These are phyloP conservation scores for Forbesichthys agassizii DNA, from an alignment of 2,113 vertebrate genomes.

Conservation along the genomic window DNA sequence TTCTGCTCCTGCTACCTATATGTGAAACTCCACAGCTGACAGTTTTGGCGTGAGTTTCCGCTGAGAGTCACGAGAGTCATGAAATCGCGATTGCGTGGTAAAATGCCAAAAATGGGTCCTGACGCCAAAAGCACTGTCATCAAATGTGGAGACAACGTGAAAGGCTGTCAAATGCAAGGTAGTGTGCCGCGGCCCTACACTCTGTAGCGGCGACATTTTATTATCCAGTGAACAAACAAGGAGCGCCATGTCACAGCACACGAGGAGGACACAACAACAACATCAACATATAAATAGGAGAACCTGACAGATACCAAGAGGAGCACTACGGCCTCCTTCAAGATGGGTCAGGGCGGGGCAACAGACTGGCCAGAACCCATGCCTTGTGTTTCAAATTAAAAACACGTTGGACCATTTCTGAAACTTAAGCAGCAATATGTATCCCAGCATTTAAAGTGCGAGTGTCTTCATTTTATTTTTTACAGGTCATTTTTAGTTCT, in stretches of 20 bases:
- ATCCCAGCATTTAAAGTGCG: neutral
- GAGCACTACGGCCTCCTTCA: slow-evolving; percentile 60
- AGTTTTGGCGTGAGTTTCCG: slow-evolving; percentile 29
- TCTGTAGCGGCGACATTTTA: slow-evolving; percentile 40
- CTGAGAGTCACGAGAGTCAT: slow-evolving; percentile 18
- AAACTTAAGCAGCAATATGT: neutral
- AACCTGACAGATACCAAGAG: slow-evolving; percentile 36
- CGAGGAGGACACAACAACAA: slow-evolving; percentile 5
- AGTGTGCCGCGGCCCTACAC: slow-evolving; percentile 50
- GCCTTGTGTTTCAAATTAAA: neutral
- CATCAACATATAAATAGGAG: neutral
- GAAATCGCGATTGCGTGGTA: slow-evolving; percentile 33
- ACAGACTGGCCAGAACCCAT: neutral
- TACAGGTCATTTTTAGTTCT: slow-evolving; percentile 46
- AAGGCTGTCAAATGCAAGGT: slow-evolving; percentile 60
- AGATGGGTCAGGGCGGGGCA: slow-evolving; percentile 34
- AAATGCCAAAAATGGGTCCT: slow-evolving; percentile 29
- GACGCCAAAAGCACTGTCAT: slow-evolving; percentile 40
- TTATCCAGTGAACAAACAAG: slow-evolving; percentile 43
- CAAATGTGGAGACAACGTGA: slow-evolving; percentile 36
- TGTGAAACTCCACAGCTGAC: slow-evolving; percentile 36
- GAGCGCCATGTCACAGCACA: slow-evolving; percentile 41
- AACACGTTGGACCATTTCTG: too few relatives aligned
- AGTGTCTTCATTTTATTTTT: slow-evolving; percentile 11
- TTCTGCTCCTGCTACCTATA: neutral